Percentiles rank a stretch among this genome's conserved stretches.
These are phyloP conservation scores for Lithobius niger DNA, from an alignment of 1,140 invertebrate genomes.

Conservation along the genomic window DNA sequence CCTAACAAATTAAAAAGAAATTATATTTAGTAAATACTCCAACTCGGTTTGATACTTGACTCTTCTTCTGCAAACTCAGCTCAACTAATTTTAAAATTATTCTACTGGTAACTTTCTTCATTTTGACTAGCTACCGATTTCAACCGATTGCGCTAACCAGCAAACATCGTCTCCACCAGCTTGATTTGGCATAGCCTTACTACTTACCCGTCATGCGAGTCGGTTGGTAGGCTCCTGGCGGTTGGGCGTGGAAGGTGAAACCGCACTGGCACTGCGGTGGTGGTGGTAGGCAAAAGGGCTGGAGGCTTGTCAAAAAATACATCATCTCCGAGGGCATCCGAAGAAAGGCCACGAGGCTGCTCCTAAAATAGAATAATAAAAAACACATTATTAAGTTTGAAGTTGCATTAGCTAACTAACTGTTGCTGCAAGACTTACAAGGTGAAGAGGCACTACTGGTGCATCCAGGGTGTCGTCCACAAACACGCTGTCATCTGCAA, in stretches of 20 bases:
- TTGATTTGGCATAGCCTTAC: too few relatives aligned
- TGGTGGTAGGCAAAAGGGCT: neutral
- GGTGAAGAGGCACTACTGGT: constrained; percentile 8
- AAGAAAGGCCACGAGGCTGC: neutral
- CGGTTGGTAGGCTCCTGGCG: neutral
- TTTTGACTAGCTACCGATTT: too few relatives aligned
- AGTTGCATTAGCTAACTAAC: too few relatives aligned
- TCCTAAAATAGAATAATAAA: constrained; percentile 4
- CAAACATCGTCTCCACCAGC: too few relatives aligned
- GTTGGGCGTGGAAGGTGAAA: neutral
- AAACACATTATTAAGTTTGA: neutral
- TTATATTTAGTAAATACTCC: neutral
- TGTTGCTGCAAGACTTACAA: constrained; percentile 14
- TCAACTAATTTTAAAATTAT: neutral
- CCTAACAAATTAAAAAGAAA: neutral
- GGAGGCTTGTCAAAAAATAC: constrained; percentile 8
- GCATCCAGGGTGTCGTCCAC: constrained; percentile 14
- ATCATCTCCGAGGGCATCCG: neutral
- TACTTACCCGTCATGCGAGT: too few relatives aligned
- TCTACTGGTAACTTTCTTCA: too few relatives aligned
- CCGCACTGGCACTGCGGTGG: neutral
- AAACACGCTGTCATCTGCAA: constrained; percentile 17
- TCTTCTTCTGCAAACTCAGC: too few relatives aligned
- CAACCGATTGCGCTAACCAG: neutral
- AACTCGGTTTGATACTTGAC: too few relatives aligned